Percentiles rank a stretch among this genome's conserved stretches.
phyloP scores from a whole-genome alignment of 2,113 vertebrate genomes.

The Eptesicus fuscus region DNA sequence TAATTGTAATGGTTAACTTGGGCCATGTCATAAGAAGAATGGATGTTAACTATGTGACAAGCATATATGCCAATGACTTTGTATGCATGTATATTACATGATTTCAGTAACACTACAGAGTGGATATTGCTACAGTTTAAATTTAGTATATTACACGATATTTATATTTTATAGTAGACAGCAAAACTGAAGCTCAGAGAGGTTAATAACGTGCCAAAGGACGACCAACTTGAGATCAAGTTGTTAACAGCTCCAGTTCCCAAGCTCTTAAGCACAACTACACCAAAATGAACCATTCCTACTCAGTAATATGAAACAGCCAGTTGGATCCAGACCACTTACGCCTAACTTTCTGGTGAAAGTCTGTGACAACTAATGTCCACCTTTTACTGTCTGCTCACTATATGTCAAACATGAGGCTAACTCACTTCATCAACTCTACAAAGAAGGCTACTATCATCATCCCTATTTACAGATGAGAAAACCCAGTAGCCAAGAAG shows the following conservation, averaged over 20 bases:
- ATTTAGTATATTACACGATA: not conserved
- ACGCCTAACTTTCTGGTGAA: not conserved
- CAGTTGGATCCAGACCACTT: not conserved
- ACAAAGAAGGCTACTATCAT: not conserved
- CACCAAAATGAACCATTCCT: not conserved
- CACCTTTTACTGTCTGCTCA: not conserved
- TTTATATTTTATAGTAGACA: slow-evolving; percentile 7
- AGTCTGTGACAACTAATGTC: not conserved
- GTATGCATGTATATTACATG: not conserved
- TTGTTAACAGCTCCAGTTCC: not conserved
- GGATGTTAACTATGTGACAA: not conserved
- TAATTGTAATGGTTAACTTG: not conserved
- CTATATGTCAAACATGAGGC: not conserved
- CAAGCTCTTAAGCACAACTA: not conserved
- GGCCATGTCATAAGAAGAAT: not conserved
- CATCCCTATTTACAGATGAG: not conserved
- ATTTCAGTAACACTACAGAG: not conserved
- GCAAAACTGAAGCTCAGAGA: slow-evolving; percentile 40
- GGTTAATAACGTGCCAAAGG: not conserved
- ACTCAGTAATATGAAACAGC: not conserved
- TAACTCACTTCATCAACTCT: not conserved
- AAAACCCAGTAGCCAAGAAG: not conserved
- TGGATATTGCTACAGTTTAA: not conserved
- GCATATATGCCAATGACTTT: not conserved
- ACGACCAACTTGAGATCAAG: not conserved